A percentile compares a stretch with the other conserved stretches of the same genome.
phyloP scores from a whole-genome alignment of 2,888 invertebrate genomes.

The Cerceris ruficornis region DNA sequence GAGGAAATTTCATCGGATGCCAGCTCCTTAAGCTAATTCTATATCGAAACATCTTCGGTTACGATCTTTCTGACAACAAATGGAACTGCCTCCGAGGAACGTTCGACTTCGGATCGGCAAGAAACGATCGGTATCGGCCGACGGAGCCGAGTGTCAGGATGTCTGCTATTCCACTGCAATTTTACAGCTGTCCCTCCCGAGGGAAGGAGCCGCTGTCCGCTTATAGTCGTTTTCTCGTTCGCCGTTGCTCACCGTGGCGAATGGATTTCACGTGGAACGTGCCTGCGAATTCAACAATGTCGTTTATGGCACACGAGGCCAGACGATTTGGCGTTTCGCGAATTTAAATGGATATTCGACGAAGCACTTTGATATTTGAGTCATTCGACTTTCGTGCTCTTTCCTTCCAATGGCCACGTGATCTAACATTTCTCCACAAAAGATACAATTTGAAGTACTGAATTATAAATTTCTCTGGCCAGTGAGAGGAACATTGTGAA shows the following conservation, averaged over 20 bases:
- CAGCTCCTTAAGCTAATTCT: not conserved
- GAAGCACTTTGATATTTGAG: no score
- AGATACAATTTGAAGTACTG: no score
- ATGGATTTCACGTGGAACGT: conserved; percentile 56
- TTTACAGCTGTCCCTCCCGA: conserved; percentile 59
- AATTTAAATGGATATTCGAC: not conserved
- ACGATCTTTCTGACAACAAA: conserved; percentile 4
- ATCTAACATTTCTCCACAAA: no score
- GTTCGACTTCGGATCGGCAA: conserved; percentile 17
- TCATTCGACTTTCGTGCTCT: no score
- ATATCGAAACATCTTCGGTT: conserved; percentile 15
- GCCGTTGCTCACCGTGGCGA: conserved; percentile 47
- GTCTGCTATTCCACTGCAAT: conserved; percentile 49
- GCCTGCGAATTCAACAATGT: conserved; percentile 54
- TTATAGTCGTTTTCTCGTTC: conserved; percentile 38
- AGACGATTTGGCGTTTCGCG: not conserved
- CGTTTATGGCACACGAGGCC: conserved; percentile 27
- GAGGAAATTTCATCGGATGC: conserved; percentile 14
- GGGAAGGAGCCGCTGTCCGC: conserved; percentile 31
- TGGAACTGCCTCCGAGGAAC: conserved; percentile 12
- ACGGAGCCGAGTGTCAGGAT: conserved; percentile 26
- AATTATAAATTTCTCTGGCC: no score
- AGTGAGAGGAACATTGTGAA: no score
- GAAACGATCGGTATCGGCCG: conserved; percentile 36
- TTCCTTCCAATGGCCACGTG: no score